Evolutionary conservation across 2,888 invertebrate genomes (phyloP).

Genomic region (Xestia xanthographa): DNA sequence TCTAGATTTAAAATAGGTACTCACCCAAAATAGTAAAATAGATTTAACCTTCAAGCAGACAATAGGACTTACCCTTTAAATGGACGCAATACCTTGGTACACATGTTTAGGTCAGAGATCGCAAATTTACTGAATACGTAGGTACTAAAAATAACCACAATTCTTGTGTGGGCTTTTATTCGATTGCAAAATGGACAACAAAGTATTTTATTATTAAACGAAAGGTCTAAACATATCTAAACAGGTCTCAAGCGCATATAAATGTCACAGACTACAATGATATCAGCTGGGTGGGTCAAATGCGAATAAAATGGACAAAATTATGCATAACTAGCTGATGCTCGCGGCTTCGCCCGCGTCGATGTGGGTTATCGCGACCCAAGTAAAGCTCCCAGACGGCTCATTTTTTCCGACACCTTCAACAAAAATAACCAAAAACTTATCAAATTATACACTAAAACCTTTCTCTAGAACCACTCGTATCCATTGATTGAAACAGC

Average conservation of each 20-base stretch:
- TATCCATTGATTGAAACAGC: no score
- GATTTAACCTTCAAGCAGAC: background rate
- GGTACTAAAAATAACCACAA: background rate
- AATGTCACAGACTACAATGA: slow-evolving; percentile 16
- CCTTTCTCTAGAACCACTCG: no score
- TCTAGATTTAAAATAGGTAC: background rate
- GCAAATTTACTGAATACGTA: background rate
- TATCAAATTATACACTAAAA: no score
- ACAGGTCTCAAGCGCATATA: slow-evolving; percentile 6
- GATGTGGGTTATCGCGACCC: no score
- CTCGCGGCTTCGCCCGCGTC: no score
- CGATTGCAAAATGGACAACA: slow-evolving; percentile 13
- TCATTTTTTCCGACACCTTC: no score
- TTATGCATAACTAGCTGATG: background rate
- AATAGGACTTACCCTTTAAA: background rate
- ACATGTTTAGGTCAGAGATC: background rate
- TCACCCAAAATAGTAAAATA: background rate
- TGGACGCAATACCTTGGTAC: background rate
- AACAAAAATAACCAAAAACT: no score
- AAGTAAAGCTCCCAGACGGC: no score
- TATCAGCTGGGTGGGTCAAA: slow-evolving; percentile 3
- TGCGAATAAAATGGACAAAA: background rate
- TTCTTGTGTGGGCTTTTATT: slow-evolving; percentile 31
- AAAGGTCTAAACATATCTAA: background rate
- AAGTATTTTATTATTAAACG: slow-evolving; percentile 24